Evolutionary conservation across 2,797 vertebrate genomes (phyloP).

Genomic region (Gallinago nigripennis): DNA sequence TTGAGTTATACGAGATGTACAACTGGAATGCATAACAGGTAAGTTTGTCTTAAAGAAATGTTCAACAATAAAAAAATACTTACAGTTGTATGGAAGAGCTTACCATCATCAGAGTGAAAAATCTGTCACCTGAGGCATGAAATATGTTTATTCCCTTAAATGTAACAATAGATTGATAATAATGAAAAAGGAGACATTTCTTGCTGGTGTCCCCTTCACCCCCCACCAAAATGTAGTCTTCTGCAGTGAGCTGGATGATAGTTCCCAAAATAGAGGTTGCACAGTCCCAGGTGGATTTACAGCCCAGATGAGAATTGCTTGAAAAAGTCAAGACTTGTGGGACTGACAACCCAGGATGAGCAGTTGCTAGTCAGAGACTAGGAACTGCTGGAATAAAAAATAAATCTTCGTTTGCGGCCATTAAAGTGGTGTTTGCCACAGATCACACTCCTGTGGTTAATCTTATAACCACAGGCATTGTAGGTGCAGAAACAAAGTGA

Average conservation of each 20-base stretch:
- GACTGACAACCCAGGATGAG: background rate
- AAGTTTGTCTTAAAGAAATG: background rate
- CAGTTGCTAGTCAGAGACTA: background rate
- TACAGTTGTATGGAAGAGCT: background rate
- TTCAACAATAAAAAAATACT: background rate
- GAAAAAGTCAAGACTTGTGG: background rate
- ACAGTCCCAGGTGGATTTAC: background rate
- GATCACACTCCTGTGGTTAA: background rate
- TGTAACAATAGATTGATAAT: background rate
- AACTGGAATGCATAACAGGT: background rate
- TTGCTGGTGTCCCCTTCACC: background rate
- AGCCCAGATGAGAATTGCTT: background rate
- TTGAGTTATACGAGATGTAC: background rate
- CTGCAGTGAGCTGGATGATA: background rate
- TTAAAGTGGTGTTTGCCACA: background rate
- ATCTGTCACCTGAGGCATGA: background rate
- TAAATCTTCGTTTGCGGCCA: background rate
- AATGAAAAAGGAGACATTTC: background rate
- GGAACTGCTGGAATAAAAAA: background rate
- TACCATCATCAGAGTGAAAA: background rate
- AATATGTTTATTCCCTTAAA: background rate
- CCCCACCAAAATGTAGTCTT: fast-evolving
- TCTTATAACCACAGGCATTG: background rate
- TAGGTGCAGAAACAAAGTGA: background rate
- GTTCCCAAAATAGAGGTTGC: background rate